phyloP scores from a whole-genome alignment of 2,888 invertebrate genomes.

The Charanyca ferruginea region DNA sequence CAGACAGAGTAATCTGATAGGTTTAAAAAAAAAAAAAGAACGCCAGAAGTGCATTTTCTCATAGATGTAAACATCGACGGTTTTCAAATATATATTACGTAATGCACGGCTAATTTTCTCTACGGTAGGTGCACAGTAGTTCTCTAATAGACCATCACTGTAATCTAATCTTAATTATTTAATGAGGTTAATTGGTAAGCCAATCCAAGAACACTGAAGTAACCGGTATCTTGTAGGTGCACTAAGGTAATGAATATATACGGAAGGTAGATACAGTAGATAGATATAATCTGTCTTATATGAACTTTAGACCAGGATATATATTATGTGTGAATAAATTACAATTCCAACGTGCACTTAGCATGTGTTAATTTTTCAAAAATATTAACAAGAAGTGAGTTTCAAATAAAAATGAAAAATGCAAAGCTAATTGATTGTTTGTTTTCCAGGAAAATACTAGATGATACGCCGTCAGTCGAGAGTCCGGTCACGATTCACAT shows the following conservation, averaged over 20 bases:
- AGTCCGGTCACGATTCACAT: conserved; percentile 95
- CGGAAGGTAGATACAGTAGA: conserved; percentile 56
- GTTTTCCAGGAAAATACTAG: conserved; percentile 92
- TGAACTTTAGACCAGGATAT: conserved; percentile 59
- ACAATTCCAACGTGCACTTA: conserved; percentile 27
- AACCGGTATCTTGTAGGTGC: conserved; percentile 61
- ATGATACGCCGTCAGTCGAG: conserved; percentile 93
- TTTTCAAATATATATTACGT: conserved; percentile 21
- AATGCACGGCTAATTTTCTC: conserved; percentile 36
- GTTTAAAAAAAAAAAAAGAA: too few species aligned
- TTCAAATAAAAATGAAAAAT: too few species aligned
- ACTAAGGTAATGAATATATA: conserved; percentile 40
- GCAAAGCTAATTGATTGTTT: conserved; percentile 44
- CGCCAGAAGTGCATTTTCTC: neutral
- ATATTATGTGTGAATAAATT: conserved; percentile 50
- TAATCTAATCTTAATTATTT: conserved; percentile 68
- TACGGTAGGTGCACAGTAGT: conserved; percentile 37
- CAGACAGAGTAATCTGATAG: too few species aligned
- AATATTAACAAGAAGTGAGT: too few species aligned
- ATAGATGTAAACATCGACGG: neutral
- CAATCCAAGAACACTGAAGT: conserved; percentile 61
- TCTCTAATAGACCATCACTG: conserved; percentile 58
- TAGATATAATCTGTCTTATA: conserved; percentile 46
- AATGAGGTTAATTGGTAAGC: conserved; percentile 69
- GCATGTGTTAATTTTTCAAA: conserved; percentile 37